Conservation (phyloP, 2,888 invertebrate genomes). For the Andrena fulva region DNA sequence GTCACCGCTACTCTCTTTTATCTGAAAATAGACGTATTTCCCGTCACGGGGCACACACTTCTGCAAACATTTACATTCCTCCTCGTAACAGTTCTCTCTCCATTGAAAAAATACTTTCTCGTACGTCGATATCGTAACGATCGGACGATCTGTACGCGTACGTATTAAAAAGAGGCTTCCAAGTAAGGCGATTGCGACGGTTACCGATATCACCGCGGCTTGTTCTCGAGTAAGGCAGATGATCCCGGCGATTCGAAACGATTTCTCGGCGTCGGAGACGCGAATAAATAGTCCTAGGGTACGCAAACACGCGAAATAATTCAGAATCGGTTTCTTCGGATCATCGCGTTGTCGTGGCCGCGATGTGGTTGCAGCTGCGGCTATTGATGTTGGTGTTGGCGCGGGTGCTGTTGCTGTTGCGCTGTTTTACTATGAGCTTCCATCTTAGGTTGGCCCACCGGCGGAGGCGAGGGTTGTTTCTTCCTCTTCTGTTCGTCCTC, state of each 20-base stretch:
- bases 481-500: slow-evolving; percentile 52
- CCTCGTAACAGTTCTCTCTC: neutral
- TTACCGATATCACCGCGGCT: neutral
- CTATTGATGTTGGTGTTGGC: slow-evolving; percentile 20
- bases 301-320: neutral
- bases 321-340: neutral
- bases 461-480: slow-evolving; percentile 18
- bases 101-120: neutral
- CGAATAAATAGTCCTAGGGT: slow-evolving; percentile 25
- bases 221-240: neutral
- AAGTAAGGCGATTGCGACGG: neutral
- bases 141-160: neutral
- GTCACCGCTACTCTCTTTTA: slow-evolving; percentile 6
- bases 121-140: neutral
- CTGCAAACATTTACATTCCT: no score
- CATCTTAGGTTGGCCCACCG: slow-evolving; percentile 46
- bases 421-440: slow-evolving; percentile 36
- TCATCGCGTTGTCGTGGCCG: neutral
- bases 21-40: neutral
- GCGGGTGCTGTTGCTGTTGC: slow-evolving; percentile 46
- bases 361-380: neutral
- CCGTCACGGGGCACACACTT: neutral
- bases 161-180: no score
- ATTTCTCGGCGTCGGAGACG: neutral
- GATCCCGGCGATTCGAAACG: neutral